Base-by-base conservation (phyloP, 2,113 vertebrate genomes). In the Psophia crepitans region DNA sequence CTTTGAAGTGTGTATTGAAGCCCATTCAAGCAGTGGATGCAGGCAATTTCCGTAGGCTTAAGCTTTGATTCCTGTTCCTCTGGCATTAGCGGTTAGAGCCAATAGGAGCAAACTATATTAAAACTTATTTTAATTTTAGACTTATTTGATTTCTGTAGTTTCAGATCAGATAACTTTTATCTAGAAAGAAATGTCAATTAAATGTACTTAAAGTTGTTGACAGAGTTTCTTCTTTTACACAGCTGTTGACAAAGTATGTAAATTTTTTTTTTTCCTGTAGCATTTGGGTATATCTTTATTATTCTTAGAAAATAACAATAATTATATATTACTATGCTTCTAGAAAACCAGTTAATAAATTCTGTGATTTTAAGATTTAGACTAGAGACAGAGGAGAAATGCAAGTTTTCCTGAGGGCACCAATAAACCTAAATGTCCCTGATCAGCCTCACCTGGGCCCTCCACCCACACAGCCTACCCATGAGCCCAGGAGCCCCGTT, bases 321-420 rank as follows among this genome's bases (percentile, higher is more conserved):
- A 11, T 17, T 70, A 18, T 71, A 33, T 43, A 54, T 49, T 56
- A 7, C 9, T 3, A 4, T 51, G 4, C 13, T 1, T 46, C n/a
- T 17, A 22, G 27, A 87, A 56, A 7, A 69, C 2, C 7, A 37
- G 15, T 7, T 60, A 35, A 44, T 8, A 69, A 89, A 66, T 76
- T 66, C 7, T 28, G 8, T 64, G 20, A 60, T 80, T 93, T 76
- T 56, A 60, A 60, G 14, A 65, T 68, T 57, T 43, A 23, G 4
- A 3, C 56, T 48, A 39, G 17, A 65, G 35, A 48, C 7, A 51
- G 58, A 81, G 22, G 7, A 64, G 22, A 69, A 32, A n/a, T 22
- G 3, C 27, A 56, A 6, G 1, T 8, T 39, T 1, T 32, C n/a
- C n/a, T 70, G 26, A 86, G 15, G 30, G 1, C 2, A 46, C 8